A percentile compares a stretch with the other conserved stretches of the same genome.
Conservation (phyloP, 2,888 invertebrate genomes). For the Apamea monoglypha region DNA sequence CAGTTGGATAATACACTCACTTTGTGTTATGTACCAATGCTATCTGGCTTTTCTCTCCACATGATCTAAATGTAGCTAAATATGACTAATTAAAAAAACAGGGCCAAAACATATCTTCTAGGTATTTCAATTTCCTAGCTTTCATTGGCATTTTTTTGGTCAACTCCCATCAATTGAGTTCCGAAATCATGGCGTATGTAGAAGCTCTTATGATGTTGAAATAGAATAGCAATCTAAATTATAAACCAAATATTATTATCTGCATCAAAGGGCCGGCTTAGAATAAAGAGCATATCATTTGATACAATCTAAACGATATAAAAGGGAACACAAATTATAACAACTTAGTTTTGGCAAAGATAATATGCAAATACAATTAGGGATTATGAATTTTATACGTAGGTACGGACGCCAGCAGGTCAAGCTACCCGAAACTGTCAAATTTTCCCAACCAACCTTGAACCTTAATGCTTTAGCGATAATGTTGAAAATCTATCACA, state of each 20-base stretch:
- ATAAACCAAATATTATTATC: slow-evolving; percentile 51
- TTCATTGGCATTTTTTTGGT: not conserved
- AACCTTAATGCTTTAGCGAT: no score
- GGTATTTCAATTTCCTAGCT: not conserved
- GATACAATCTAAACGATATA: slow-evolving; percentile 57
- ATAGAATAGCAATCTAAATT: slow-evolving; percentile 41
- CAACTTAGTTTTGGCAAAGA: slow-evolving; percentile 11
- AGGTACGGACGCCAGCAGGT: no score
- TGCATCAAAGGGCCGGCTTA: slow-evolving; percentile 62
- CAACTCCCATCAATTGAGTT: not conserved
- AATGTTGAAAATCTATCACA: no score
- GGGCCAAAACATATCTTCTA: accelerated
- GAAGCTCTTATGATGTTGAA: slow-evolving; percentile 21
- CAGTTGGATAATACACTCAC: not conserved
- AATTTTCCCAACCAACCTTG: no score
- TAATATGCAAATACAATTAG: slow-evolving; percentile 41
- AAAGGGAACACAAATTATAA: slow-evolving; percentile 41
- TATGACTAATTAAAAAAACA: not conserved
- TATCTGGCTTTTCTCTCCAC: not conserved
- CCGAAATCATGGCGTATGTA: slow-evolving; percentile 12
- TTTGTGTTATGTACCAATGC: not conserved
- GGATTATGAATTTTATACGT: not conserved
- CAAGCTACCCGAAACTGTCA: no score
- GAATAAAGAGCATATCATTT: slow-evolving; percentile 55
- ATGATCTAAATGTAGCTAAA: no score